Base-by-base conservation (phyloP, 2,888 invertebrate genomes). In the Calliopum simillimum region DNA sequence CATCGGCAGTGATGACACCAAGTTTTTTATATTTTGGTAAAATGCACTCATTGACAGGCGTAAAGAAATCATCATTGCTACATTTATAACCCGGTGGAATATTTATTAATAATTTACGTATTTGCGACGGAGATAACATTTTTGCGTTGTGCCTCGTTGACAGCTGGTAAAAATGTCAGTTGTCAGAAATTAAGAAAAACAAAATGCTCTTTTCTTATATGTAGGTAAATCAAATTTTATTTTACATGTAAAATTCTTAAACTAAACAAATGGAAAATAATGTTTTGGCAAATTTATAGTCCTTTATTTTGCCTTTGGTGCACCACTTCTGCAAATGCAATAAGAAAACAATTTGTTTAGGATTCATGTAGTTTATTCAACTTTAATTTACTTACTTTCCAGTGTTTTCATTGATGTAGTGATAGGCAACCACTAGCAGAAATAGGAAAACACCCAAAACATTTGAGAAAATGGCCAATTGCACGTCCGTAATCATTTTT, bases 401-500 rank as follows among this genome's bases (percentile, higher is more conserved):
- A n/a, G 81, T 82, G 70, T 94, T 97, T 1, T 96, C 96, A 77
- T 95, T 93, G 67, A 98, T 96, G 84, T 98, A 99, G 84, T 99
- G 98, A 84, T 96, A 99, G 2, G 98, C 88, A 62, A 99, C 96
- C n/a, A 99, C 98, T 77, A 98, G 87, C 64, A 98, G 89, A 82
- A 98, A 95, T 49, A 96, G 88, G 0, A 95, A 93, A 3, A 98
- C 97, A 75, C 98, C 98, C 76, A 98, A 87, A 75, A 97, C 93
- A 87, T 99, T 99, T 76, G 97, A 96, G 88, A 98, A 96, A 70
- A 98, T 92, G 1, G 98, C 97, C 77, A 99, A 87, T 87, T 99
- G 98, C 53, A 98, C 93, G 84, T 99, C 98, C 1, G 97, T 96
- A 78, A 99, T 96, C 98, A 98, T 98, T 79, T 78, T 80, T 71